Evolutionary conservation across 1,140 invertebrate genomes (phyloP).

Genomic region (Hestina assimilis): DNA sequence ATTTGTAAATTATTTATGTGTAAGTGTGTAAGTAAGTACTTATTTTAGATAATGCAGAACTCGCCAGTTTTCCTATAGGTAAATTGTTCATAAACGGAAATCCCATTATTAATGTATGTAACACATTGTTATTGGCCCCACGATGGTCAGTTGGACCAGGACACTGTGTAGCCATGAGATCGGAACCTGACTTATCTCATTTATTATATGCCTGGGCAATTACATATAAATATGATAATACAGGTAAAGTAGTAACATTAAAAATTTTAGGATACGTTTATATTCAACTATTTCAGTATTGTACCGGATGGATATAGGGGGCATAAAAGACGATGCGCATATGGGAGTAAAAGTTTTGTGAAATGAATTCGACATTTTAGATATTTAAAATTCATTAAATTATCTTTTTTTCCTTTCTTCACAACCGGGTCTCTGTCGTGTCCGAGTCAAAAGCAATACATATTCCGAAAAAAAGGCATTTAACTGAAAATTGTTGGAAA

Average conservation of each 20-base stretch:
- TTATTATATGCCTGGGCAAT: conserved; percentile 37
- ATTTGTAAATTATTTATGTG: too few species aligned
- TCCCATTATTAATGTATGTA: conserved; percentile 31
- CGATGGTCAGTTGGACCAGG: conserved; percentile 50
- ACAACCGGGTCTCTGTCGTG: too few species aligned
- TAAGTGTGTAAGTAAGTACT: too few species aligned
- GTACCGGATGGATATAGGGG: too few species aligned
- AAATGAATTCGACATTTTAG: too few species aligned
- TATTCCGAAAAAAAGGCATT: too few species aligned
- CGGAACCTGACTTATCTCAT: conserved; percentile 37
- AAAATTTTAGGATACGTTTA: not conserved
- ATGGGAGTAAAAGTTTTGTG: too few species aligned
- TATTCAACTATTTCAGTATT: not conserved
- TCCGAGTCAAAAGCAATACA: too few species aligned
- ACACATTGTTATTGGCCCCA: conserved; percentile 33
- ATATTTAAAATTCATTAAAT: too few species aligned
- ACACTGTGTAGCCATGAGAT: conserved; percentile 41
- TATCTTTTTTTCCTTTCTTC: too few species aligned
- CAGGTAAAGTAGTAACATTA: conserved; percentile 12
- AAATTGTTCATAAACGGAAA: conserved; percentile 35
- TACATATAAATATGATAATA: conserved; percentile 27
- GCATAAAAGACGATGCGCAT: too few species aligned
- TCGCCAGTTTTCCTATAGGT: conserved; percentile 35
- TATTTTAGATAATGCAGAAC: conserved; percentile 4
- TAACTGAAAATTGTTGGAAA: too few species aligned